These are phyloP conservation scores for Phylloscopus trochilus DNA, from an alignment of 2,113 vertebrate species.

Conservation along the genomic window DNA sequence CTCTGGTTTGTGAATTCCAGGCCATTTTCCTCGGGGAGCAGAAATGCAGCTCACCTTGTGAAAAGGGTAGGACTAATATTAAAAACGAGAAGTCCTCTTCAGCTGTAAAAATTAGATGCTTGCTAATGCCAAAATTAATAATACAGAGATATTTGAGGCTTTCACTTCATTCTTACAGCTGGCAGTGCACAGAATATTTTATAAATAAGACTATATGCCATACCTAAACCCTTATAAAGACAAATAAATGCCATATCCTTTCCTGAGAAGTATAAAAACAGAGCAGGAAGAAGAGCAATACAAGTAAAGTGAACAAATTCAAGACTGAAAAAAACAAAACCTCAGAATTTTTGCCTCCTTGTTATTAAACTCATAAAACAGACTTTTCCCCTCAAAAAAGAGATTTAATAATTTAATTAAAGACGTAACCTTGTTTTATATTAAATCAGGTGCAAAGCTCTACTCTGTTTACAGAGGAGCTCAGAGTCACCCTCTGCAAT, in stretches of 20 bases:
- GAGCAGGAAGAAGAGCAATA: neutral
- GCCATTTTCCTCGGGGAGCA: neutral
- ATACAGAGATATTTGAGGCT: neutral
- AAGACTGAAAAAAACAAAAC: neutral
- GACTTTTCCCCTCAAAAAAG: neutral
- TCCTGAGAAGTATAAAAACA: neutral
- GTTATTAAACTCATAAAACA: neutral
- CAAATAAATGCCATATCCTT: neutral
- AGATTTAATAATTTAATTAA: constrained; percentile 7
- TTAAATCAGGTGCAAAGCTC: neutral
- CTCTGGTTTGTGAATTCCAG: neutral
- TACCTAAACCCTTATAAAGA: neutral
- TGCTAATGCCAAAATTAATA: constrained; percentile 1
- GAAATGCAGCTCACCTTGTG: neutral
- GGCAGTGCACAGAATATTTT: neutral
- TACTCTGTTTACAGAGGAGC: constrained; percentile 13
- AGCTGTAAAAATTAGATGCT: neutral
- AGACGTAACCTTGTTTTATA: neutral
- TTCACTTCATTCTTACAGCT: neutral
- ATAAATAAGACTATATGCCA: neutral
- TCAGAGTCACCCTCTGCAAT: neutral
- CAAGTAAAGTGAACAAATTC: neutral
- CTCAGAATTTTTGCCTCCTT: neutral
- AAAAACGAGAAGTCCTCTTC: neutral
- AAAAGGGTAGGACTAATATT: neutral